Conservation (phyloP, 2,888 invertebrate species). For the Iselma pallidipennis region DNA sequence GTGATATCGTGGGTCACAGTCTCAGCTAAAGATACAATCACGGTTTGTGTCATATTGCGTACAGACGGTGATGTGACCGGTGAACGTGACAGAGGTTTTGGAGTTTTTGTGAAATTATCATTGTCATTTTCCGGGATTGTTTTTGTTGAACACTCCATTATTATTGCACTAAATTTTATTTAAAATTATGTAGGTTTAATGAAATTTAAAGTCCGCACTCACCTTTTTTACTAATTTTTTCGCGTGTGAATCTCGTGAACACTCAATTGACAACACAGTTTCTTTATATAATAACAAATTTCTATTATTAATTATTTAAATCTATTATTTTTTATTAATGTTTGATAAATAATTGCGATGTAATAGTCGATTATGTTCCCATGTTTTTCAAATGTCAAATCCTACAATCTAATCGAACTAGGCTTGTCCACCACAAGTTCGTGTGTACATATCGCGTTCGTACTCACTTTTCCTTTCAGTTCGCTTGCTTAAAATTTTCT, state of each 20-base stretch:
- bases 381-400: not conserved
- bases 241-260: not conserved
- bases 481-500: not conserved
- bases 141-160: conserved; percentile 33
- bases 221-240: not conserved
- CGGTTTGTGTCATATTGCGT: conserved; percentile 53
- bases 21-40: conserved; percentile 54
- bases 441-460: not conserved
- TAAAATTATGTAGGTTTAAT: not conserved
- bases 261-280: not conserved
- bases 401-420: not conserved
- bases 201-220: not conserved
- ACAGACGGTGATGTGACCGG: conserved; percentile 51
- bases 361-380: not conserved
- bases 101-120: conserved; percentile 52
- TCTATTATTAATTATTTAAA: no score
- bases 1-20: conserved; percentile 63
- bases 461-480: conserved; percentile 1
- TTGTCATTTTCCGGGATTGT: conserved; percentile 29
- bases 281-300: not conserved
- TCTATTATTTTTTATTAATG: not conserved
- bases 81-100: conserved; percentile 53
- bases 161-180: conserved; percentile 1
- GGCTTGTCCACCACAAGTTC: not conserved
- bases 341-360: not conserved